A percentile compares a stretch with the other conserved stretches of the same genome.
These are phyloP conservation scores for Sardinella longiceps DNA, from an alignment of 2,797 vertebrate genomes.

Conservation along the genomic window DNA sequence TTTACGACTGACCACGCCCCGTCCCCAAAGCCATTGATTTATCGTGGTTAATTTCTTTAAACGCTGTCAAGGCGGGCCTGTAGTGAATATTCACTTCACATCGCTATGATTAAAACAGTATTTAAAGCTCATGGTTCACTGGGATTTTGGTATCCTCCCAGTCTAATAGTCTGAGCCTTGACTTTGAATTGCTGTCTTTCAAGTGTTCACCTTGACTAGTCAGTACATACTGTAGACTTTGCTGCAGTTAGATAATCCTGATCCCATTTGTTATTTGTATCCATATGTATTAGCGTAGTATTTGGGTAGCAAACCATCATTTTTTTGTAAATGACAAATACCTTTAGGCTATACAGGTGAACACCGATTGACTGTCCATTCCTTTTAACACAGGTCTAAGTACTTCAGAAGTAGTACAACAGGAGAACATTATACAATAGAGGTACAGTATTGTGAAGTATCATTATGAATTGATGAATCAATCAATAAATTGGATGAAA, in stretches of 20 bases:
- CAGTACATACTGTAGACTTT: too few relatives aligned
- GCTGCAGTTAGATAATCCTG: too few relatives aligned
- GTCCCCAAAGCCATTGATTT: background rate
- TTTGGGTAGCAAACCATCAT: background rate
- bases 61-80: background rate
- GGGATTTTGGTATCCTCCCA: too few relatives aligned
- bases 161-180: too few relatives aligned
- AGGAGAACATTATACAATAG: conserved; percentile 95
- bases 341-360: background rate
- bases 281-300: background rate
- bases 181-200: too few relatives aligned
- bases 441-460: conserved; percentile 72
- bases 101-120: background rate
- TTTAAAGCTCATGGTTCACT: too few relatives aligned
- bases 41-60: background rate
- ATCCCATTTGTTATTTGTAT: background rate
- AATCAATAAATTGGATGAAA: background rate
- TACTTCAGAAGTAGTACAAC: conserved; percentile 90
- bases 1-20: background rate
- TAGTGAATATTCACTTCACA: too few relatives aligned
- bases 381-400: conserved; percentile 82
- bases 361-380: background rate
- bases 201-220: too few relatives aligned
- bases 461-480: background rate
- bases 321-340: background rate